Percentiles rank a stretch among this genome's conserved stretches.
phyloP scores from a whole-genome alignment of 2,797 vertebrate species.

The Epinephelus coioides region DNA sequence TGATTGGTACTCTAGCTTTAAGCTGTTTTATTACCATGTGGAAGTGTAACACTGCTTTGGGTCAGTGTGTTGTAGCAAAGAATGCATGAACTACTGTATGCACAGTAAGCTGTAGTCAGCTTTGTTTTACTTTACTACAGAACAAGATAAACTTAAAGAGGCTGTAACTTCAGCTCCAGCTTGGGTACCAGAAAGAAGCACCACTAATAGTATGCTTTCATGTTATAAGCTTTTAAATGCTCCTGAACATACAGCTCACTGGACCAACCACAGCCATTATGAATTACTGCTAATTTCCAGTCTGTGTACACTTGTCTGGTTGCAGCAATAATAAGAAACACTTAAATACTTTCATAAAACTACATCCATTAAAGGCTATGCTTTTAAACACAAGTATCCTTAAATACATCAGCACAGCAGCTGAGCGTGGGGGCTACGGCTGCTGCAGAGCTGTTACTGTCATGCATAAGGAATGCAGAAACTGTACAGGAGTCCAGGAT shows the following conservation, averaged over 20 bases:
- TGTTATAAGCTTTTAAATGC: slow-evolving; percentile 66
- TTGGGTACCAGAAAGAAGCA: slow-evolving; percentile 43
- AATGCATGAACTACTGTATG: slow-evolving; percentile 2
- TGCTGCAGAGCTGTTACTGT: slow-evolving; percentile 44
- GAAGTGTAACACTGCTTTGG: slow-evolving; percentile 19
- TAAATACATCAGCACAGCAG: slow-evolving; percentile 34
- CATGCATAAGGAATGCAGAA: slow-evolving; percentile 48
- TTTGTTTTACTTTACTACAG: slow-evolving; percentile 35
- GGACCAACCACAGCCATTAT: slow-evolving; percentile 73
- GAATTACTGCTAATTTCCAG: slow-evolving; percentile 68
- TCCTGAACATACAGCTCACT: slow-evolving; percentile 67
- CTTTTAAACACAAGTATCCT: slow-evolving; percentile 48
- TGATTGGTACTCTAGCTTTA: neutral
- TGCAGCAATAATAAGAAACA: slow-evolving; percentile 44
- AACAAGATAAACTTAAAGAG: slow-evolving; percentile 61
- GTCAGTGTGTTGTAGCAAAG: slow-evolving; percentile 8
- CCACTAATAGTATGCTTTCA: slow-evolving; percentile 53
- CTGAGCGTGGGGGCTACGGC: slow-evolving; percentile 11
- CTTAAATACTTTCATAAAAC: slow-evolving; percentile 50
- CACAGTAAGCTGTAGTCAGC: neutral
- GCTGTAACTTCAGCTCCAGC: slow-evolving; percentile 42
- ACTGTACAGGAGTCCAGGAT: slow-evolving; percentile 51
- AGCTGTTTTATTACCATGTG: slow-evolving; percentile 15
- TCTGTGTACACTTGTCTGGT: slow-evolving; percentile 39
- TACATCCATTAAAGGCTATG: slow-evolving; percentile 39